A percentile compares a stretch with the other conserved stretches of the same genome.
phyloP scores from a whole-genome alignment of 2,888 invertebrate genomes.

The Drosophila fulvimacula region DNA sequence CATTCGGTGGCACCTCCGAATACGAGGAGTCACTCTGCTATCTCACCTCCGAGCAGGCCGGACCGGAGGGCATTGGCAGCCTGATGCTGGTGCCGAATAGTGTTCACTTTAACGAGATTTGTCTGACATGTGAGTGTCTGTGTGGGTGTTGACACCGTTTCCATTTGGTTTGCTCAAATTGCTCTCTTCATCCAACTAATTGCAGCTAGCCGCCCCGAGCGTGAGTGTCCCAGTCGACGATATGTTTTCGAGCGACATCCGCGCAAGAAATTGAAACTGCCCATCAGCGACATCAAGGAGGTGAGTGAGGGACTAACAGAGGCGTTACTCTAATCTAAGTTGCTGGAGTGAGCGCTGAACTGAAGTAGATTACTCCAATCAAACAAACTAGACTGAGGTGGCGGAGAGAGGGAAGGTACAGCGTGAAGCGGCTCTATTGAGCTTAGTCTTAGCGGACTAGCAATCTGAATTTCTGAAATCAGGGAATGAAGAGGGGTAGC shows the following conservation, averaged over 20 bases:
- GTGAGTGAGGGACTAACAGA: constrained; percentile 82
- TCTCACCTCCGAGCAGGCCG: constrained; percentile 93
- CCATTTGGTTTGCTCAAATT: constrained; percentile 1
- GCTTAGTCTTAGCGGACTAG: too few species aligned
- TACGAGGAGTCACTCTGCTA: constrained; percentile 96
- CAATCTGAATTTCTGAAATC: not conserved
- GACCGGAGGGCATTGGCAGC: constrained; percentile 94
- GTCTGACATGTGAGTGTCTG: constrained; percentile 91
- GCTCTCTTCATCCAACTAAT: not conserved
- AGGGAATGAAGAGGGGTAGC: too few species aligned
- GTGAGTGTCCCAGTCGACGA: constrained; percentile 94
- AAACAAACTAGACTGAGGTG: not conserved
- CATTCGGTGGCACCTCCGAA: constrained; percentile 92
- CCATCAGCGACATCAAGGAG: constrained; percentile 93
- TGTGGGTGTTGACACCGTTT: constrained; percentile 35
- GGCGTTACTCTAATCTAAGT: not conserved
- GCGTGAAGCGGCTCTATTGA: too few species aligned
- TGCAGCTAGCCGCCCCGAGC: constrained; percentile 92
- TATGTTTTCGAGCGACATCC: constrained; percentile 96
- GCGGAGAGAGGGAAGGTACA: not conserved
- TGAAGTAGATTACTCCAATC: not conserved
- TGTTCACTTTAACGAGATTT: constrained; percentile 95
- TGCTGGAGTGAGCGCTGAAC: not conserved
- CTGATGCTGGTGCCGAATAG: constrained; percentile 95
- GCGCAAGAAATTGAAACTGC: constrained; percentile 92